phyloP scores from a whole-genome alignment of 1,140 invertebrate species.

The Drosophila ercepeae region DNA sequence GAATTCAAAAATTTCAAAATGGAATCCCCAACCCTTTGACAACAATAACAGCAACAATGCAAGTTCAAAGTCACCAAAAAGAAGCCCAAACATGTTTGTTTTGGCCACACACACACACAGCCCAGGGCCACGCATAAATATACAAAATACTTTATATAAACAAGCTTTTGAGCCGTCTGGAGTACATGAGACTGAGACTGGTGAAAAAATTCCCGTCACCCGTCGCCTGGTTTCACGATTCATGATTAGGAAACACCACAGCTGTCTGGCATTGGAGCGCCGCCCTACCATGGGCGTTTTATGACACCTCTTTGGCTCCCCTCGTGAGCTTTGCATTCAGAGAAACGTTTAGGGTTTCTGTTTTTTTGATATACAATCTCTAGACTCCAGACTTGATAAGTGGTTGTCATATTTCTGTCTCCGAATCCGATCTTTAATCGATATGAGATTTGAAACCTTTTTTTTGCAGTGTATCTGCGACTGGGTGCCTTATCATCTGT shows the following conservation, averaged over 20 bases:
- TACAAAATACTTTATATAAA: constrained; percentile 20
- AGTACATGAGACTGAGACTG: not conserved
- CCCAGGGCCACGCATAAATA: constrained; percentile 17
- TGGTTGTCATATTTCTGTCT: too few species aligned
- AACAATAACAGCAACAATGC: constrained; percentile 19
- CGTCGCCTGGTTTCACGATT: constrained; percentile 33
- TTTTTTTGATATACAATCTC: not conserved
- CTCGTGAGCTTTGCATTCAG: not conserved
- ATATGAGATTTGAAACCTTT: too few species aligned
- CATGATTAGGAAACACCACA: constrained; percentile 33
- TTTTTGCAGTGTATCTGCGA: not conserved
- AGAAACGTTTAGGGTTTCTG: not conserved
- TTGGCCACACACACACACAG: constrained; percentile 12
- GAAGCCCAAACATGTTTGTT: constrained; percentile 59
- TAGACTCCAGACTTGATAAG: not conserved
- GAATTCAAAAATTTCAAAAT: constrained; percentile 6
- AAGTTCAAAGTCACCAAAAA: constrained; percentile 69
- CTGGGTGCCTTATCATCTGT: constrained; percentile 26
- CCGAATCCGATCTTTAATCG: too few species aligned
- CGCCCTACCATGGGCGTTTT: constrained; percentile 32
- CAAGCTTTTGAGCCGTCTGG: constrained; percentile 8
- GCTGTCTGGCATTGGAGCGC: constrained; percentile 33
- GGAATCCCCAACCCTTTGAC: not conserved
- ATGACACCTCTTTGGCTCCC: constrained; percentile 19
- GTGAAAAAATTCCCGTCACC: constrained; percentile 29